Evolutionary conservation across 2,113 vertebrate genomes (phyloP).

Genomic region (Bubo scandiacus): DNA sequence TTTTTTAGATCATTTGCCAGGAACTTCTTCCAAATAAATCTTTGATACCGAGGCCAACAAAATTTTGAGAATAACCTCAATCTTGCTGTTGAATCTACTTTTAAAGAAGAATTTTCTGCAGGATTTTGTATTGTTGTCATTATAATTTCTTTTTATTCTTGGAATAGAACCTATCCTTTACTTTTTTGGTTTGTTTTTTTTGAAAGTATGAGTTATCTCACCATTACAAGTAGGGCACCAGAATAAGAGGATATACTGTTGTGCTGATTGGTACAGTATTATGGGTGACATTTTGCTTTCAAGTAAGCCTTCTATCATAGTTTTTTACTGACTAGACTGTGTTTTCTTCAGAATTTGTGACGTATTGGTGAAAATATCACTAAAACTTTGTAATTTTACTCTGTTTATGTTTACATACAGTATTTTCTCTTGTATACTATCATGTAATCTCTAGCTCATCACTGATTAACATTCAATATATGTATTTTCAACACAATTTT

Average conservation of each 20-base stretch:
- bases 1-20: constrained; percentile 22
- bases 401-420: background rate
- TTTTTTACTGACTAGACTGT: background rate
- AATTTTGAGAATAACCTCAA: background rate
- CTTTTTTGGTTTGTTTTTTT: background rate
- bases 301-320: background rate
- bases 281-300: background rate
- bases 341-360: background rate
- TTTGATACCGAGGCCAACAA: background rate
- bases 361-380: background rate
- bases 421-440: background rate
- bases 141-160: background rate
- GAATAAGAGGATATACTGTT: background rate
- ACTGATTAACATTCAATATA: background rate
- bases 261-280: background rate
- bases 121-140: background rate
- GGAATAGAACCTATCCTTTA: background rate
- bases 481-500: background rate
- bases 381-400: background rate
- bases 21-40: background rate
- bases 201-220: background rate
- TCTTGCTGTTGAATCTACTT: background rate
- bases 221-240: background rate
- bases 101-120: background rate
- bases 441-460: background rate